Evolutionary conservation across 2,797 vertebrate genomes (phyloP), one percentile per base, ranked within the genome.

Genomic region (Schizothorax lantsangensis): DNA sequence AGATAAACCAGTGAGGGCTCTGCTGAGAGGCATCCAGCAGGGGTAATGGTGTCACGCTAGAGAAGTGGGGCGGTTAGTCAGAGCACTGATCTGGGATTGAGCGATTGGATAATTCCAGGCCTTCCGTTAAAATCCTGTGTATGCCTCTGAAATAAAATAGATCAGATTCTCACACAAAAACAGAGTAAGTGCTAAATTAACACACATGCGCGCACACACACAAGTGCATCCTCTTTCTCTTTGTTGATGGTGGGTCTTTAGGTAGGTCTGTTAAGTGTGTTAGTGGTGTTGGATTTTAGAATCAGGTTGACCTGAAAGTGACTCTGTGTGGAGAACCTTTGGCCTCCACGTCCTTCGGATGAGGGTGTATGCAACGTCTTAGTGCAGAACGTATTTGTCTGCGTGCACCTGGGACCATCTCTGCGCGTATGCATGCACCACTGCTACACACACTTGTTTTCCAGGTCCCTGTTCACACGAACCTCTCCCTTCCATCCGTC

Each of bases 111-210:
- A 87, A 92, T 91, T 92, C 90, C 83, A 84, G 69, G 72, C 91
- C 83, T 90, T 86, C 66, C 49, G 21, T 73, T 86, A 90, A 86
- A 91, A 87, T 30, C 59, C 78, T 3, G 68, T 79, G 64, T 83
- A 47, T 88, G 87, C 75, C 57, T 92, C 91, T 90, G 90, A 92
- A 92, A 91, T 89, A 86, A 92, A 90, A 91, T 88, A 92, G 90
- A 89, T 92, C 77, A 77, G 82, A 81, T 72, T 84, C 43, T 66
- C 54, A 54, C 66, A 75, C 77, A 40, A n/a, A 30, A 86, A 66
- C 47, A 7, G 64, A 89, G 84, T 82, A 57, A 87, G 88, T 88
- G 85, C 89, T 89, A 45, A 91, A 92, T 90, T 78, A 91, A 88
- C 87, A 84, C 90, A 19, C 23, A 88, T 38, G 17, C 78, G 17